phyloP scores from a whole-genome alignment of 2,888 invertebrate species.

The Pantelozetes paolii region DNA sequence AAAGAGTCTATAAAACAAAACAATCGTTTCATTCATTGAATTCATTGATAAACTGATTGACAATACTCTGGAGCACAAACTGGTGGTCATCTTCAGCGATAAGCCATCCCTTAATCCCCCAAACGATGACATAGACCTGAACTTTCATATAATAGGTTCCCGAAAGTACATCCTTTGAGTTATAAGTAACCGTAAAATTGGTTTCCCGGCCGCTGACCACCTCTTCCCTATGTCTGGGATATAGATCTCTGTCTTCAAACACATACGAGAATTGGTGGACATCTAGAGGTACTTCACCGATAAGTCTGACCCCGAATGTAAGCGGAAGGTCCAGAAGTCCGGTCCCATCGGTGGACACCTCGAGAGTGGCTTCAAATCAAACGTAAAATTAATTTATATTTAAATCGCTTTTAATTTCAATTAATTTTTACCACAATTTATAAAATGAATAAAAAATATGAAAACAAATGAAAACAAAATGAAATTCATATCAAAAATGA shows the following conservation, averaged over 20 bases:
- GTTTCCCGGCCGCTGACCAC: not conserved
- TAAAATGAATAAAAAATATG: not conserved
- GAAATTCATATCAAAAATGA: not conserved
- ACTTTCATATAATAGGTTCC: constrained; percentile 19
- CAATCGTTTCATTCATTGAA: not conserved
- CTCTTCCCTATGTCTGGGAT: not conserved
- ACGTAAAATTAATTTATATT: not conserved
- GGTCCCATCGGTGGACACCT: constrained; percentile 62
- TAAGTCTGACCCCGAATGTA: constrained; percentile 63
- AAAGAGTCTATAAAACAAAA: not conserved
- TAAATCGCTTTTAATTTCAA: not conserved
- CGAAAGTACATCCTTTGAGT: not conserved
- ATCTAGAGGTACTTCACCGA: not conserved
- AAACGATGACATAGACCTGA: constrained; percentile 32
- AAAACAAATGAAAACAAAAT: not conserved
- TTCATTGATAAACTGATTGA: not conserved
- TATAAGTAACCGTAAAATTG: constrained; percentile 9
- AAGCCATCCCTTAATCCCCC: constrained; percentile 28
- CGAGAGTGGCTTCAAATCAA: not conserved
- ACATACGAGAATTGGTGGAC: constrained; percentile 15
- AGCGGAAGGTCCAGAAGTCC: constrained; percentile 68
- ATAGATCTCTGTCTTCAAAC: constrained; percentile 40
- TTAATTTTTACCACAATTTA: constrained; percentile 17
- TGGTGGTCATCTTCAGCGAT: constrained; percentile 1
- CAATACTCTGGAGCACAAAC: constrained; percentile 18